Base-by-base conservation (phyloP, 1,140 invertebrate genomes). In the Conus ventricosus region DNA sequence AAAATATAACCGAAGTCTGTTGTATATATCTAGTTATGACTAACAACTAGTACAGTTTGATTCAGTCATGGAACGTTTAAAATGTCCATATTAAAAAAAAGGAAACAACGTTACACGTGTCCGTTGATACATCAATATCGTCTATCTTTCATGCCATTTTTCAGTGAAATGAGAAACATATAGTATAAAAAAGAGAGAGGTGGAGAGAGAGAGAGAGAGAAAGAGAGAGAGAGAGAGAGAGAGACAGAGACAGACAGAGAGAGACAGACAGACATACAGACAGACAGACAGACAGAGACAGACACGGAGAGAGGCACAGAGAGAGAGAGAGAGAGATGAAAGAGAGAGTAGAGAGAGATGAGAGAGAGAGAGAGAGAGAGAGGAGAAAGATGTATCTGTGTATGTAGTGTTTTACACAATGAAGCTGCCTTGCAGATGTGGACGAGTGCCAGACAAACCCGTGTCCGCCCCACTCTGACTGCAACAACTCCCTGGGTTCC, bases 361-460 rank as follows among this genome's bases (percentile, higher is more conserved):
- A 71, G 67, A 71, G 7, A 71, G 67, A 71, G 7, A 71, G 67
- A 71, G 7, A 71, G 67, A 71, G 7, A 75, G 4, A 75, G 67
- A 20, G 8, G 67, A 75, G 11, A 75, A 25, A 75, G 67, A 75
- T 39, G 39, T 39, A 39, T 39, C 39, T 39, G 0, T 39, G 39
- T 39, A 39, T 0, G 39, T 39, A 39, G 39, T 0, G 3, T 39
- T 39, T 39, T 39, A 39, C 39, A 39, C 39, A 39, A 39, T 39
- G 39, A 39, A 39, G 39, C 39, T 39, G 39, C 39, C 39, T 87
- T 85, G n/a, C 88, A 92, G 92, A 92, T 84, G 75, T 90, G 17
- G 81, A 92, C 63, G 92, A 92, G 87, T 92, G 92, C 87, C 67
- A 78, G 25, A 57, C 86, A 7, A 76, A 85, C 7, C 88, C 88